Percentiles rank a stretch among this genome's conserved stretches.
Conservation (phyloP, 1,140 invertebrate genomes). For the Diprion similis region DNA sequence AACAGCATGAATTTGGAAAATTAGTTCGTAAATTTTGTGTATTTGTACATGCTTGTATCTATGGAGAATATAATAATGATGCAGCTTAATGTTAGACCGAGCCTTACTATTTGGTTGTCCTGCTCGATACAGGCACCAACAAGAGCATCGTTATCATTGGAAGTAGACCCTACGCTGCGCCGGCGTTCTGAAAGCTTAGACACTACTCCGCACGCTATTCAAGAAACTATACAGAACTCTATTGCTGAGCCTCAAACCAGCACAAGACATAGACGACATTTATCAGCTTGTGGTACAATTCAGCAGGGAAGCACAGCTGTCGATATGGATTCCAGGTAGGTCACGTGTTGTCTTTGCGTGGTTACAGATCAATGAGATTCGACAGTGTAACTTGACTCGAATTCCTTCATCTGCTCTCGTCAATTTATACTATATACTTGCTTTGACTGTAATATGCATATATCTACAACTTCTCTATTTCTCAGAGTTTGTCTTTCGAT, state of each 20-base stretch:
- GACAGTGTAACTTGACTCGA: background rate
- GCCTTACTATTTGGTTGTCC: background rate
- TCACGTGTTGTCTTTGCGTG: background rate
- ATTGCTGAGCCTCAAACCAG: conserved; percentile 46
- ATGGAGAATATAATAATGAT: too few species aligned
- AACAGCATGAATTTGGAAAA: too few species aligned
- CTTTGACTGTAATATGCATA: background rate
- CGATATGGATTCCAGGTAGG: conserved; percentile 58
- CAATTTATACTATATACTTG: conserved; percentile 25
- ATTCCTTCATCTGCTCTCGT: conserved; percentile 40
- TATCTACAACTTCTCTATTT: background rate
- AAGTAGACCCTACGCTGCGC: conserved; percentile 61
- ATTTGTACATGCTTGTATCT: too few species aligned
- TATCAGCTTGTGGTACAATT: conserved; percentile 57
- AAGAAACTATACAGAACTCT: conserved; percentile 39
- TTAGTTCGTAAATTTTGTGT: too few species aligned
- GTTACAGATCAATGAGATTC: background rate
- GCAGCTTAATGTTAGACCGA: too few species aligned
- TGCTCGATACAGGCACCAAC: conserved; percentile 48
- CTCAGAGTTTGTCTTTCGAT: conserved; percentile 16
- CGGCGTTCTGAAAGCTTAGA: conserved; percentile 68
- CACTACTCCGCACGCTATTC: conserved; percentile 58
- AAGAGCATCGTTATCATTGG: conserved; percentile 67
- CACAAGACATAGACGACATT: conserved; percentile 52
- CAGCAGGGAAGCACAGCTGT: conserved; percentile 44